phyloP scores from a whole-genome alignment of 30 jellyfish, hydroid and myxozoan species.

The Catostylus mosaicus region DNA sequence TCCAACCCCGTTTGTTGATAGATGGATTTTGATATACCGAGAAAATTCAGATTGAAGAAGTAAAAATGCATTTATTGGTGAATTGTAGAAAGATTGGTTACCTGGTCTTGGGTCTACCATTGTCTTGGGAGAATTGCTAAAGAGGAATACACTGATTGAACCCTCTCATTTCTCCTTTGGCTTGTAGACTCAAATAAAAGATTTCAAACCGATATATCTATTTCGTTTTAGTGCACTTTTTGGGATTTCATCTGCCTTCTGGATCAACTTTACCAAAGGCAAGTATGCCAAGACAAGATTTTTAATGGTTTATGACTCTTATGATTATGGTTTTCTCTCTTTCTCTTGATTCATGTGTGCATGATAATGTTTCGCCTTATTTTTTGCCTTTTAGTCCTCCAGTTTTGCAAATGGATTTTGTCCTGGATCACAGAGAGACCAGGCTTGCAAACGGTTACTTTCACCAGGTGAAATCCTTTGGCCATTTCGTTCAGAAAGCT shows the following conservation, averaged over 20 bases:
- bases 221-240: slow-evolving; percentile 62
- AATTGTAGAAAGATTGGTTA: too few species aligned
- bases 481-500: slow-evolving; percentile 43
- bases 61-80: too few species aligned
- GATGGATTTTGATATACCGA: too few species aligned
- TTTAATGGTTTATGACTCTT: neutral
- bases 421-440: slow-evolving; percentile 12
- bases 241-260: slow-evolving; percentile 58
- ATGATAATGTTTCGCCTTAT: neutral
- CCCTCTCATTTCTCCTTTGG: too few species aligned
- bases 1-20: too few species aligned
- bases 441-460: slow-evolving; percentile 18
- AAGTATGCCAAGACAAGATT: neutral
- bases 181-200: too few species aligned
- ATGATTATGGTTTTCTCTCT: neutral
- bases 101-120: too few species aligned
- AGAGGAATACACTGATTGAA: too few species aligned
- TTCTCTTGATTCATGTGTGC: neutral
- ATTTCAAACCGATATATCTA: too few species aligned
- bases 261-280: slow-evolving; percentile 59
- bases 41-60: too few species aligned
- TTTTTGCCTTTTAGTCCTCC: slow-evolving; percentile 47
- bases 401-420: slow-evolving; percentile 41
- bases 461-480: slow-evolving; percentile 67
- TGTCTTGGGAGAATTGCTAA: too few species aligned